Base-by-base conservation (phyloP, 1,140 invertebrate genomes). In the Pogonognathellus flavescens region DNA sequence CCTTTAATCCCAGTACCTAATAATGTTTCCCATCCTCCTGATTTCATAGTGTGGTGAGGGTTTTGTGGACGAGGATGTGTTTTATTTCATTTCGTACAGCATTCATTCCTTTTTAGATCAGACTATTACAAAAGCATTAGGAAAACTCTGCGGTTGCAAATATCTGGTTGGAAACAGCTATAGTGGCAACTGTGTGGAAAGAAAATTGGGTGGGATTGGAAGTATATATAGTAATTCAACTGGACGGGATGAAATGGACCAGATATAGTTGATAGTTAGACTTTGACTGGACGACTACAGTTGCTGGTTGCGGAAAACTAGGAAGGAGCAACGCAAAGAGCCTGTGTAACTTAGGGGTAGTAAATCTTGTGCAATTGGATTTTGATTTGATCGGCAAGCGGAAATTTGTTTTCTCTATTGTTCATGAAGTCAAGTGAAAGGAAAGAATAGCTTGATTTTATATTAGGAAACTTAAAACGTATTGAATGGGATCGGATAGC, bases 361-460 rank as follows among this genome's bases (percentile, higher is more conserved):
- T 76, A 76, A 76, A 76, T 57, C 80, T 81, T 81, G 25, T 10
- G 50, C 50, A 52, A 81, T 81, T 81, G 80, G 50, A 53, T 81
- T 81, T 81, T 81, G 80, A 81, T 81, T 81, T 81, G 80, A 81
- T 81, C 80, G 80, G 50, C 52, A 25, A 59, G 80, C 80, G 80
- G 80, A 81, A 81, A 81, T 81, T 81, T 81, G 84, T 80, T 85
- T 80, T 80, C 70, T 85, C 66, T 55, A n/a, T 76, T 76, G 70
- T 76, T 76, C 70, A 76, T 76, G 41, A 76, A 76, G 70, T 76
- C 22, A 76, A 72, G 66, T 72, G 66, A 72, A 72, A 72, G 66
- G 66, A 72, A 76, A 76, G 70, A 76, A 76, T 76, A 50, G 66
- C 20, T 14, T 66, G 60, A 66, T 66, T 66, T 66, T 49, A 14